A percentile compares a stretch with the other conserved stretches of the same genome.
These are phyloP conservation scores for Microctonus brassicae DNA, from an alignment of 2,888 invertebrate genomes.

Conservation along the genomic window DNA sequence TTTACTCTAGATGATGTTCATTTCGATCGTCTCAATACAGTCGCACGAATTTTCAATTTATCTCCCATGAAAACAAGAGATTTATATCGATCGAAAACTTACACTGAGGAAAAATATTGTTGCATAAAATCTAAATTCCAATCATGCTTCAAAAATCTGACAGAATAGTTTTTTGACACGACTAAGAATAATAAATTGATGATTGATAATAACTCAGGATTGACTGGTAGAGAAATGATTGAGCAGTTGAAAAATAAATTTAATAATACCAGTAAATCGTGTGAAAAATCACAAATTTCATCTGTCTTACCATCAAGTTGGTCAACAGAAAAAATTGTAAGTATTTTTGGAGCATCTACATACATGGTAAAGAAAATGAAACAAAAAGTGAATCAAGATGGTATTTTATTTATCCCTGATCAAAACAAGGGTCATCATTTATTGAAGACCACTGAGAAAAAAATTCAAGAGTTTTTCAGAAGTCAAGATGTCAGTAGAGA, in stretches of 20 bases:
- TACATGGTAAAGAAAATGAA: conserved; percentile 13
- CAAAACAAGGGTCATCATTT: conserved; percentile 4
- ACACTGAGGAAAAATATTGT: conserved; percentile 1
- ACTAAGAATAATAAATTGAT: not conserved
- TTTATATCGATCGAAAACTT: conserved; percentile 25
- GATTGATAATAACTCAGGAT: conserved; percentile 1
- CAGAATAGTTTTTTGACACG: not conserved
- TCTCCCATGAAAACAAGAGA: too few relatives aligned
- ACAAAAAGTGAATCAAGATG: conserved; percentile 18
- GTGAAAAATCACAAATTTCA: conserved; percentile 13
- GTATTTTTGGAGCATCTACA: conserved; percentile 9
- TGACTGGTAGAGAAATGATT: conserved; percentile 15
- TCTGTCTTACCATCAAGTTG: conserved; percentile 13
- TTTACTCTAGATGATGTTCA: not conserved
- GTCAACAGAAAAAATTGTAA: conserved; percentile 12
- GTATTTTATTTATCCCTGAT: conserved; percentile 12
- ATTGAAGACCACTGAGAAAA: not conserved
- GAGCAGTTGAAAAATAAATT: not conserved
- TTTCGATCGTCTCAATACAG: not conserved
- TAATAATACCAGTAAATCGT: conserved; percentile 12
- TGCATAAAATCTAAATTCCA: conserved; percentile 20
- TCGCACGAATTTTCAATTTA: not conserved
- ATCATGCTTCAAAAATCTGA: conserved; percentile 12
- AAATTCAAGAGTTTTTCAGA: conserved; percentile 6
- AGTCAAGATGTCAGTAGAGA: conserved; percentile 2